Conservation (phyloP, 2,888 invertebrate species). For the Acrobasis consociella region DNA sequence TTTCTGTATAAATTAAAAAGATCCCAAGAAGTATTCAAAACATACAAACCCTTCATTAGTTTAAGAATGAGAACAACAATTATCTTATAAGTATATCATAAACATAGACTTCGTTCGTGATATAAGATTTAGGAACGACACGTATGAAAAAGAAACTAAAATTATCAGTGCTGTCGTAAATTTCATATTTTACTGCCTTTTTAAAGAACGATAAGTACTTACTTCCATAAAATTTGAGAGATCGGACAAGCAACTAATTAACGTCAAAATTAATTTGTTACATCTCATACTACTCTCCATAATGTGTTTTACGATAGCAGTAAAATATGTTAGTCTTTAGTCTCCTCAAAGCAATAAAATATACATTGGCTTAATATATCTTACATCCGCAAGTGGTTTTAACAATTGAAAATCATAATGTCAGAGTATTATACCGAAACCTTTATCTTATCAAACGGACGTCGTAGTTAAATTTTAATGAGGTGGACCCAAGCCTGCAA, state of each 20-base stretch:
- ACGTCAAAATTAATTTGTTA: slow-evolving; percentile 20
- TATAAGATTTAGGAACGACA: too few relatives aligned
- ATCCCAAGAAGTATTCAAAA: too few relatives aligned
- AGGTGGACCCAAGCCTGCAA: slow-evolving; percentile 46
- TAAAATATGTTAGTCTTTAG: neutral
- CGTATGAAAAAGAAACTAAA: too few relatives aligned
- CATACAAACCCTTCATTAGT: too few relatives aligned
- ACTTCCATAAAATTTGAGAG: neutral
- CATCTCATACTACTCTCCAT: slow-evolving; percentile 12
- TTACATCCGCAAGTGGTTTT: neutral
- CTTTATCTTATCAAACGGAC: slow-evolving; percentile 58
- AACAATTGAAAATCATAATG: slow-evolving; percentile 30
- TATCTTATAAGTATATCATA: too few relatives aligned
- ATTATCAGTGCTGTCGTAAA: neutral
- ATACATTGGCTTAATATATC: slow-evolving; percentile 3
- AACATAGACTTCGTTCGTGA: too few relatives aligned
- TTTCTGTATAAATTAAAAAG: too few relatives aligned
- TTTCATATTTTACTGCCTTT: neutral
- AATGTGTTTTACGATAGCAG: slow-evolving; percentile 10
- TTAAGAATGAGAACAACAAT: too few relatives aligned
- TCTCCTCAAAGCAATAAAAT: slow-evolving; percentile 6
- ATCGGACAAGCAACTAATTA: slow-evolving; percentile 6
- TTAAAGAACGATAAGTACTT: neutral
- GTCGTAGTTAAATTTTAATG: slow-evolving; percentile 70
- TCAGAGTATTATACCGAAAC: slow-evolving; percentile 42